Percentiles rank a stretch among this genome's conserved stretches.
These are phyloP conservation scores for Agonopterix subpropinquella DNA, from an alignment of 2,888 invertebrate genomes.

Conservation along the genomic window DNA sequence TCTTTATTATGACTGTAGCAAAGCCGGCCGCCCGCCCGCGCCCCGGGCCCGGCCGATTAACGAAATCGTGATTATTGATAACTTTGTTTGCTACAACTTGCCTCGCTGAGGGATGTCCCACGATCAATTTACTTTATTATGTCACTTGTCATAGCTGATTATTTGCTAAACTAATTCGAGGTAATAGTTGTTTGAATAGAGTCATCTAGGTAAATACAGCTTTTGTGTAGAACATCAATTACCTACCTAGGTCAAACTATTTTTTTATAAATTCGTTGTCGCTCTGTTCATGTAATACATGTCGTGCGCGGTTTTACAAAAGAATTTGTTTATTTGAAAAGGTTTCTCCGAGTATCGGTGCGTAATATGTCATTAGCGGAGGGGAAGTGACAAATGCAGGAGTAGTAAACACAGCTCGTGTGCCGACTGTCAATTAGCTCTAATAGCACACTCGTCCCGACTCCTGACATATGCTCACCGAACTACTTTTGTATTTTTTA, in stretches of 20 bases:
- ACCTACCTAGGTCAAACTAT: too few relatives aligned
- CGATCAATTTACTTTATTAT: slow-evolving; percentile 1
- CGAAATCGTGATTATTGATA: slow-evolving; percentile 70
- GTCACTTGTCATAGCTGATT: too few relatives aligned
- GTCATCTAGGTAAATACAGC: too few relatives aligned
- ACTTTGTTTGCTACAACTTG: slow-evolving; percentile 53
- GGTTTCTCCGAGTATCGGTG: slow-evolving; percentile 32
- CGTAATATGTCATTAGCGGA: slow-evolving; percentile 51
- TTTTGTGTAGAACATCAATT: too few relatives aligned
- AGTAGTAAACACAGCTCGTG: slow-evolving; percentile 49
- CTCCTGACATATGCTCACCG: slow-evolving; percentile 62
- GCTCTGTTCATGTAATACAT: neutral
- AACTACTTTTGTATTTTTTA: slow-evolving; percentile 53
- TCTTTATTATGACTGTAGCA: slow-evolving; percentile 63
- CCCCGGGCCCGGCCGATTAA: slow-evolving; percentile 59
- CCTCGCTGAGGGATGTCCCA: slow-evolving; percentile 12
- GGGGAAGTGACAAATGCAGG: slow-evolving; percentile 62
- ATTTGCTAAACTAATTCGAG: too few relatives aligned
- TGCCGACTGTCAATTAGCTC: slow-evolving; percentile 60
- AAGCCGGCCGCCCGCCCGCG: slow-evolving; percentile 41
- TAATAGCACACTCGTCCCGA: slow-evolving; percentile 55
- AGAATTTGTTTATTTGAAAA: slow-evolving; percentile 45
- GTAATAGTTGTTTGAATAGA: too few relatives aligned
- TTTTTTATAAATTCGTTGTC: too few relatives aligned
- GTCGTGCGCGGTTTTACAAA: neutral